Conservation (phyloP, 2,888 invertebrate species). For the Aquatica leii region DNA sequence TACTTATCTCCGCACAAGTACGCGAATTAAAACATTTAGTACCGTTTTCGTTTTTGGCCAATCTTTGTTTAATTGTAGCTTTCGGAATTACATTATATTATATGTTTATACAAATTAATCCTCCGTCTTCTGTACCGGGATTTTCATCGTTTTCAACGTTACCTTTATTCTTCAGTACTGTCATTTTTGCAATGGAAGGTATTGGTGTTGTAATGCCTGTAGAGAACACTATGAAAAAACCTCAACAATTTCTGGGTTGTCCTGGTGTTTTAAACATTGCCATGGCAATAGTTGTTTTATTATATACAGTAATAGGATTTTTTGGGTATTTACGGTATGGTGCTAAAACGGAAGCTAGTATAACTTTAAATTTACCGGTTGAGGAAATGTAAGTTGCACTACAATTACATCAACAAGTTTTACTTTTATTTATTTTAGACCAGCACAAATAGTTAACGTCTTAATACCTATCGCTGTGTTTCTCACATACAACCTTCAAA, state of each 20-base stretch:
- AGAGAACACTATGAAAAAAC: slow-evolving; percentile 92
- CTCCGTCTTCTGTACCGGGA: slow-evolving; percentile 61
- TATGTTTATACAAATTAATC: slow-evolving; percentile 69
- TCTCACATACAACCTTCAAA: slow-evolving; percentile 92
- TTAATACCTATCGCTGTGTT: slow-evolving; percentile 90
- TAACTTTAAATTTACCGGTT: slow-evolving; percentile 84
- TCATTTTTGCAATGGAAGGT: slow-evolving; percentile 97
- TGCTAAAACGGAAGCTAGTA: slow-evolving; percentile 72
- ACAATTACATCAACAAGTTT: no score
- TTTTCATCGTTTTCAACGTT: slow-evolving; percentile 68
- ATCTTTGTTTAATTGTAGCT: slow-evolving; percentile 75
- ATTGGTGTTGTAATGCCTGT: slow-evolving; percentile 94
- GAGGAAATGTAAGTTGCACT: slow-evolving; percentile 71
- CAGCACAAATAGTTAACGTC: slow-evolving; percentile 82
- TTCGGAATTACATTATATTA: slow-evolving; percentile 86
- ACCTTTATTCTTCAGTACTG: slow-evolving; percentile 93
- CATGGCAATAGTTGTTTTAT: slow-evolving; percentile 80
- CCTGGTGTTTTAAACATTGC: slow-evolving; percentile 88
- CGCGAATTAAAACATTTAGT: slow-evolving; percentile 84
- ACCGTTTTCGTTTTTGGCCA: slow-evolving; percentile 89
- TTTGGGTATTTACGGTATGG: slow-evolving; percentile 91
- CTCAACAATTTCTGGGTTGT: slow-evolving; percentile 80
- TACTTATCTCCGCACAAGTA: slow-evolving; percentile 77
- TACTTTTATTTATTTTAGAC: slow-evolving; percentile 62
- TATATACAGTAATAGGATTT: slow-evolving; percentile 87